phyloP scores from a whole-genome alignment of 2,113 vertebrate species.

The Phodopus roborovskii region DNA sequence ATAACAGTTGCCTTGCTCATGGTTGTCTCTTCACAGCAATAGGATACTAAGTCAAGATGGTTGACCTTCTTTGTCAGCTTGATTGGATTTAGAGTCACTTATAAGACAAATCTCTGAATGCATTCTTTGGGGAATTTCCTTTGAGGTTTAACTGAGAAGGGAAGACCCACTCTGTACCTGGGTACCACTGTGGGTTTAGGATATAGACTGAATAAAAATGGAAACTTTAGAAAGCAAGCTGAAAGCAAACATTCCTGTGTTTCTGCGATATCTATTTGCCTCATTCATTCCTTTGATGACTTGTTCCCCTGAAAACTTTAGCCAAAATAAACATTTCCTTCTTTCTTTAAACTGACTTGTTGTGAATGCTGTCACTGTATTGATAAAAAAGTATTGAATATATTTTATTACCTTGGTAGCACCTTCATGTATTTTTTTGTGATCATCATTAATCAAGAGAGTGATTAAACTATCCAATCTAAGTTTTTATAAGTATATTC shows the following conservation, averaged over 20 bases:
- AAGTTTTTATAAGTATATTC: neutral
- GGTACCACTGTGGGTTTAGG: too few species aligned
- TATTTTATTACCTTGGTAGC: neutral
- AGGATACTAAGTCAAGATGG: neutral
- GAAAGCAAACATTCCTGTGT: neutral
- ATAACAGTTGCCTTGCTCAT: neutral
- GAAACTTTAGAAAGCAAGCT: neutral
- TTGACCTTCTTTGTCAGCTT: neutral
- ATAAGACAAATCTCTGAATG: neutral
- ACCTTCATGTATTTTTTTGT: neutral
- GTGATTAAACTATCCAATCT: neutral
- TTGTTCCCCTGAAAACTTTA: neutral
- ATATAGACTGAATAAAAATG: neutral
- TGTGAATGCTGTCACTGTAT: neutral
- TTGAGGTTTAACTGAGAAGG: neutral
- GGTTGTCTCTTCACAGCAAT: neutral
- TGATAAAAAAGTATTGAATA: neutral
- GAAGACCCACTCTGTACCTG: neutral
- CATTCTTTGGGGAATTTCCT: neutral
- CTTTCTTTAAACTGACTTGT: neutral
- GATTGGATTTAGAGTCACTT: neutral
- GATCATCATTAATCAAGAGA: neutral
- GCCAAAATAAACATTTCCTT: neutral
- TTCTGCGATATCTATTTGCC: neutral
- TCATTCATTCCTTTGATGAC: neutral